These are phyloP conservation scores for Phataginus tetradactyla DNA, from an alignment of 2,797 vertebrate species.

Conservation along the genomic window DNA sequence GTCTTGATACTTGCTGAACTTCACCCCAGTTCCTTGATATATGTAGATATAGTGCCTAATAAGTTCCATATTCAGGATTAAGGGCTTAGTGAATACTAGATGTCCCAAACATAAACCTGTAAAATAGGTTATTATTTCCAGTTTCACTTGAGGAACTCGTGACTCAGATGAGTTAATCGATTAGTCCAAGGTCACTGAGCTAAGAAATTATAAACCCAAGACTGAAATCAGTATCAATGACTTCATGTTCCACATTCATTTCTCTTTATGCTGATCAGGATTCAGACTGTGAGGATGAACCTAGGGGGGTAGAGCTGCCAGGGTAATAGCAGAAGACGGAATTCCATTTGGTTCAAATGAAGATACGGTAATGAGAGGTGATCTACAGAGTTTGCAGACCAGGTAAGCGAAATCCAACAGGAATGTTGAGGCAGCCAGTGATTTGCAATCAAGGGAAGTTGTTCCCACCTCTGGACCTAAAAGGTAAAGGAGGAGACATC, in stretches of 20 bases:
- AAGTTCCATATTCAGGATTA: neutral
- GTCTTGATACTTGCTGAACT: neutral
- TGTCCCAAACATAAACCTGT: slow-evolving; percentile 11
- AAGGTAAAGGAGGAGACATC: neutral
- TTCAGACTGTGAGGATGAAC: neutral
- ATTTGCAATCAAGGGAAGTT: neutral
- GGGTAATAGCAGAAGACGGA: neutral
- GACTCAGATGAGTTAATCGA: slow-evolving; percentile 60
- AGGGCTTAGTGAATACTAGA: neutral
- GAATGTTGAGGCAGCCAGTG: neutral
- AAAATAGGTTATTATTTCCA: slow-evolving; percentile 50
- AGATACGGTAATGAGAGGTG: neutral
- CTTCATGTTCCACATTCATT: slow-evolving; percentile 36
- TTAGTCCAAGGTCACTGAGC: slow-evolving; percentile 65
- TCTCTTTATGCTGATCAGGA: slow-evolving; percentile 17
- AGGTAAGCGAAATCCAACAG: neutral
- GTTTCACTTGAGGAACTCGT: slow-evolving; percentile 53
- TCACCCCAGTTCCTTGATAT: neutral
- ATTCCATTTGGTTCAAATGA: neutral
- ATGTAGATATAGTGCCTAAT: neutral
- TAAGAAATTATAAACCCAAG: slow-evolving; percentile 58
- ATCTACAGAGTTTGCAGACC: neutral
- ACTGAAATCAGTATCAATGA: neutral
- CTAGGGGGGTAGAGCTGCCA: neutral
- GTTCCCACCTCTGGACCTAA: neutral